phyloP scores from a whole-genome alignment of 2,888 invertebrate genomes.

The Zaprionus bogoriensis region DNA sequence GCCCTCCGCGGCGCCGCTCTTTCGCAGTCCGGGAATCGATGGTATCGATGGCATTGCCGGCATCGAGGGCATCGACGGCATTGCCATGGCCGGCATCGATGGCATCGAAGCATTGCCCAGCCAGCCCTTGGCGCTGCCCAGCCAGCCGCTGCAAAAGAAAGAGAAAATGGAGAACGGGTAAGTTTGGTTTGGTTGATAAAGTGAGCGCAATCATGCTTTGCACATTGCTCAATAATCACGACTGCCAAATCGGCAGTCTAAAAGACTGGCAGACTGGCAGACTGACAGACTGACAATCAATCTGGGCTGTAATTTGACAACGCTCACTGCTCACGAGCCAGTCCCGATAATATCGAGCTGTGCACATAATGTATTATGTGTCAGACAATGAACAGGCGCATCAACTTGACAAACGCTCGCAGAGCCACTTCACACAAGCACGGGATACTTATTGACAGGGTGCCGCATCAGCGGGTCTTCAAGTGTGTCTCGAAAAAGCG shows the following conservation, averaged over 20 bases:
- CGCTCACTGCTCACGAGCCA: constrained; percentile 32
- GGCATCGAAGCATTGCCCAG: constrained; percentile 84
- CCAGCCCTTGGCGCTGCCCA: constrained; percentile 94
- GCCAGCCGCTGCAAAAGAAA: constrained; percentile 86
- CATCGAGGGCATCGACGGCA: constrained; percentile 83
- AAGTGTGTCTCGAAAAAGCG: background rate
- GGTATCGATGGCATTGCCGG: constrained; percentile 83
- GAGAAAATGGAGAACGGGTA: constrained; percentile 11
- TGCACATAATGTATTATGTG: constrained; percentile 36
- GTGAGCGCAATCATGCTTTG: constrained; percentile 5
- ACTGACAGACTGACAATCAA: constrained; percentile 55
- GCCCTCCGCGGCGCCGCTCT: constrained; percentile 85
- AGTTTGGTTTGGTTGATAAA: constrained; percentile 30
- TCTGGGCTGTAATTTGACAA: constrained; percentile 57
- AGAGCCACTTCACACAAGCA: constrained; percentile 19
- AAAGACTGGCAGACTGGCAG: background rate
- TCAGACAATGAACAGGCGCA: constrained; percentile 45
- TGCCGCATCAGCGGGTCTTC: constrained; percentile 9
- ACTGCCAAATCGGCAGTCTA: too few species aligned
- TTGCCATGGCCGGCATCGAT: constrained; percentile 83
- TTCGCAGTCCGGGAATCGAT: constrained; percentile 88
- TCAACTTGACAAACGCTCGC: constrained; percentile 41
- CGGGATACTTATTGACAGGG: constrained; percentile 9
- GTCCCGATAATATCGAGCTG: constrained; percentile 27
- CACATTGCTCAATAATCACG: constrained; percentile 14